These are phyloP conservation scores for Phymorhynchus buccinoides DNA, from an alignment of 1,140 invertebrate species.

Conservation along the genomic window DNA sequence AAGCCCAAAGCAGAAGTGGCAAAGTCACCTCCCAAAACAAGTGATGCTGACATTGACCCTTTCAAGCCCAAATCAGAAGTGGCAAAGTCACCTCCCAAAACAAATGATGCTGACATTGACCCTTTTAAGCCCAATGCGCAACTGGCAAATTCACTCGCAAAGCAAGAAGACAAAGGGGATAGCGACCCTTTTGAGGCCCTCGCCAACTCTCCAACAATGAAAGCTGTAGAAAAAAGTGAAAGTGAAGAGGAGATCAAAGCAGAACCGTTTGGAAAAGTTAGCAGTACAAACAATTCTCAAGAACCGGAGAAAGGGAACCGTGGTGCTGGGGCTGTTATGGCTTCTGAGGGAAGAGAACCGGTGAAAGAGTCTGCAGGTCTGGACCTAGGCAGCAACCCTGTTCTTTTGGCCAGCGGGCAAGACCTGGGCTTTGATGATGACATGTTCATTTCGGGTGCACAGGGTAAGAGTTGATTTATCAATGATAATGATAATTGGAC, in stretches of 20 bases:
- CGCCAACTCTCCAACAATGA: background rate
- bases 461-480: conserved; percentile 41
- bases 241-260: background rate
- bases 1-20: background rate
- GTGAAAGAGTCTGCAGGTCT: background rate
- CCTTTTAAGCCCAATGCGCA: conserved; percentile 21
- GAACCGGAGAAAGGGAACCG: background rate
- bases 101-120: background rate
- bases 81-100: background rate
- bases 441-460: conserved; percentile 50
- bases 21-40: background rate
- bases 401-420: conserved; percentile 15
- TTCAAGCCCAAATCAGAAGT: conserved; percentile 7
- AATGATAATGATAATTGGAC: background rate
- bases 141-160: background rate
- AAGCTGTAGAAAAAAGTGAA: background rate
- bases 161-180: background rate
- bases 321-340: background rate
- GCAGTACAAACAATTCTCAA: background rate
- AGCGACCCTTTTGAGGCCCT: conserved; percentile 9
- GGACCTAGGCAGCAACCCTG: conserved; percentile 14
- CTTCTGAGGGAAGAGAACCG: background rate
- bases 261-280: background rate
- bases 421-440: conserved; percentile 47
- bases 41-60: background rate